Evolutionary conservation across 1,140 invertebrate species (phyloP).

Genomic region (Eufriesea mexicana): DNA sequence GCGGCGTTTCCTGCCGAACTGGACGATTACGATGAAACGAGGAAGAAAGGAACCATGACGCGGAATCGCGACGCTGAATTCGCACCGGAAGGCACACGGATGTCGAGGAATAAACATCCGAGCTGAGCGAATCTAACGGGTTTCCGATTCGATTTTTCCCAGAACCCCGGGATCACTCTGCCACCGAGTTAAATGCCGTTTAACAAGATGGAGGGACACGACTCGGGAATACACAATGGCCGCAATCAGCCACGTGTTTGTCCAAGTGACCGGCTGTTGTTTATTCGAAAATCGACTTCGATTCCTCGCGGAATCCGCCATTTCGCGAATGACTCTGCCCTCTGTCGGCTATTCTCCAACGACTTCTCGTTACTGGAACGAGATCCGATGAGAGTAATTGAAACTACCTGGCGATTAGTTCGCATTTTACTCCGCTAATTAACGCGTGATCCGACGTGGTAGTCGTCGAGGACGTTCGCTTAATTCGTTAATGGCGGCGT

Average conservation of each 20-base stretch:
- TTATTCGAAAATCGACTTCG: conserved; percentile 35
- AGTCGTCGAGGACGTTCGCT: no score
- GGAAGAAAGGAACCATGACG: background rate
- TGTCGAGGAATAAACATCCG: conserved; percentile 7
- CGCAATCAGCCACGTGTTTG: conserved; percentile 18
- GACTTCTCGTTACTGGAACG: background rate
- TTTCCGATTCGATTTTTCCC: conserved; percentile 34
- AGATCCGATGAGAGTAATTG: no score
- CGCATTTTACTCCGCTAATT: background rate
- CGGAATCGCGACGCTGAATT: background rate
- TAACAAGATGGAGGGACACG: conserved; percentile 18
- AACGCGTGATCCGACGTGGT: no score
- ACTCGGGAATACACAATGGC: conserved; percentile 25
- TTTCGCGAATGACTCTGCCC: background rate
- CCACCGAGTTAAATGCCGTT: background rate
- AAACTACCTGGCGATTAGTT: no score
- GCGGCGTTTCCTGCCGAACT: background rate
- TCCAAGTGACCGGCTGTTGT: background rate
- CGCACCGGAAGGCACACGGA: background rate
- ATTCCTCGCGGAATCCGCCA: background rate
- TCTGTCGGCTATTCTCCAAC: background rate
- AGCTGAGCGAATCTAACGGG: background rate
- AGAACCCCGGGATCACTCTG: no score
- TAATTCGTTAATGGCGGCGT: no score
- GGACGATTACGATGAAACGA: background rate